These are phyloP conservation scores for Kuschelorhynchus macadamiae DNA, from an alignment of 2,888 invertebrate genomes.

Conservation along the genomic window DNA sequence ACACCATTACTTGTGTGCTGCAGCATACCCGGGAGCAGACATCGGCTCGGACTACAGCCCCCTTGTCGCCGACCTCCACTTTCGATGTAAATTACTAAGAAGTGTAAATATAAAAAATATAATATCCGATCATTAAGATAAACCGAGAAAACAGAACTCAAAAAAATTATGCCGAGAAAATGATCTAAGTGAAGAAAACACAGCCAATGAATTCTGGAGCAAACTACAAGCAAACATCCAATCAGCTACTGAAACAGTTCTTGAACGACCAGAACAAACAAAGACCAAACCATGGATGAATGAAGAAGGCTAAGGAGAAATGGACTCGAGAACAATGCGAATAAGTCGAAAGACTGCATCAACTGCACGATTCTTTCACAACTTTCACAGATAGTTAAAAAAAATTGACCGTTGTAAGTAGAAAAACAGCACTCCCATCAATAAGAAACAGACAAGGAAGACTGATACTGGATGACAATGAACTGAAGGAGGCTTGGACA, in stretches of 20 bases:
- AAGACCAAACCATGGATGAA: too few species aligned
- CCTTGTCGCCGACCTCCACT: too few species aligned
- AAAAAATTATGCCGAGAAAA: background rate
- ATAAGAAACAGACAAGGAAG: constrained; percentile 4
- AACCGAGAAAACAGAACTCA: background rate
- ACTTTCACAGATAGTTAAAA: background rate
- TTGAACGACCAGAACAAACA: too few species aligned
- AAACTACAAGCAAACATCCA: too few species aligned
- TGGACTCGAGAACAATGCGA: constrained; percentile 16
- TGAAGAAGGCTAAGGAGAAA: constrained; percentile 8
- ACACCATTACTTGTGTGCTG: background rate
- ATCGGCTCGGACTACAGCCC: background rate
- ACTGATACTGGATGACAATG: background rate
- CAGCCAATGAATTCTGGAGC: too few species aligned
- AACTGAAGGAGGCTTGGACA: constrained; percentile 1
- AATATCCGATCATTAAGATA: too few species aligned
- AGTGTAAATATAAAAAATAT: too few species aligned
- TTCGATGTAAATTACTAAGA: too few species aligned
- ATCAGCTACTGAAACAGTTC: too few species aligned
- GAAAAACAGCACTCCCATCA: background rate
- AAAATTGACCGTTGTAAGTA: background rate
- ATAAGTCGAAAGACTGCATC: background rate
- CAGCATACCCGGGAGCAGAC: background rate
- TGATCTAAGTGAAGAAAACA: too few species aligned
- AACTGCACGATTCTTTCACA: background rate